Conservation (phyloP, 2,888 invertebrate genomes). For the Pecten maximus region DNA sequence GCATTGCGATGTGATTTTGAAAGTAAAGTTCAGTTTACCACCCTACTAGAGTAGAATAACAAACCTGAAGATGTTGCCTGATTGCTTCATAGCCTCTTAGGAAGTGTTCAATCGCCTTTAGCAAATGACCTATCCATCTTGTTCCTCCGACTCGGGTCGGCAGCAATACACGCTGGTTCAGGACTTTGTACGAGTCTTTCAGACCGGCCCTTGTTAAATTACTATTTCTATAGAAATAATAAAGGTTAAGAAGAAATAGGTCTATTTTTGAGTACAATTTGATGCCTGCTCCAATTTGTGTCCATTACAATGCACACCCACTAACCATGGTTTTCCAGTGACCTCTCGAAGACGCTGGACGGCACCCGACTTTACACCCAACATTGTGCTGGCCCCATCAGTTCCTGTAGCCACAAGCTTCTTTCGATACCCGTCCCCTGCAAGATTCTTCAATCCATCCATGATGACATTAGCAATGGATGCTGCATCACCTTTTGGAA, state of each 20-base stretch:
- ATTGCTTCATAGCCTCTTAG: not conserved
- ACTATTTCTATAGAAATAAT: conserved; percentile 19
- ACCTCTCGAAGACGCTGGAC: conserved; percentile 40
- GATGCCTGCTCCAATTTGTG: conserved; percentile 47
- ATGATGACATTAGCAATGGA: too few species aligned
- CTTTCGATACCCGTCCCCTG: too few species aligned
- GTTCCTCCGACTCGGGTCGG: conserved; percentile 33
- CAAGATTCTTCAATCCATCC: too few species aligned
- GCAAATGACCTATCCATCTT: not conserved
- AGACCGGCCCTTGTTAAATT: too few species aligned
- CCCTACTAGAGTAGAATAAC: too few species aligned
- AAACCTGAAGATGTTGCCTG: too few species aligned
- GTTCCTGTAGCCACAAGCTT: too few species aligned
- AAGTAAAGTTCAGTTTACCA: too few species aligned
- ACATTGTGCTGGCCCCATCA: conserved; percentile 53
- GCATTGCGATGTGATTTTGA: too few species aligned
- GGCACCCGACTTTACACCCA: conserved; percentile 45
- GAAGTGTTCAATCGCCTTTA: not conserved
- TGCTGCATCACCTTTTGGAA: too few species aligned
- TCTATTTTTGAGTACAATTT: not conserved
- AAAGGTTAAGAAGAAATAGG: not conserved
- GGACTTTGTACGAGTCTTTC: not conserved
- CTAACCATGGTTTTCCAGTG: conserved; percentile 31
- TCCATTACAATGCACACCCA: conserved; percentile 47
- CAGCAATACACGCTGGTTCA: not conserved